Base-by-base conservation (phyloP, 30 jellyfish, hydroid and myxozoan genomes). In the Turritopsis rubra region DNA sequence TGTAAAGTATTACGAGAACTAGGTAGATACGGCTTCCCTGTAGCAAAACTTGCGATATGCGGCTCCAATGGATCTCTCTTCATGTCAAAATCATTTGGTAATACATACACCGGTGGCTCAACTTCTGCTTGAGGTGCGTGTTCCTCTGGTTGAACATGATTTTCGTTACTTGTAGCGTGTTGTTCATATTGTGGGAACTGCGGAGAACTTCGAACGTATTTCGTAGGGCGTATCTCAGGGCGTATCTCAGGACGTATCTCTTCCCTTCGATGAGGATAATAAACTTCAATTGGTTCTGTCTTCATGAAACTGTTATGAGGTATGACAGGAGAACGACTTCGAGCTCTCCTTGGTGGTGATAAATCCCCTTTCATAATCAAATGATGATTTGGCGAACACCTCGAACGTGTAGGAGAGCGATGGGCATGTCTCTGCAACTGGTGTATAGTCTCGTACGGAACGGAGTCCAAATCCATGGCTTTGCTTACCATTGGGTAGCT, bases 1-100 rank as follows among this genome's bases (percentile, higher is more conserved):
- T 68, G 31, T 27, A 27, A 68, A n/a, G 30, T 68, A 68, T 19
- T 27, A 68, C 77, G 77, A 9, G 28, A 41, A 81, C 25, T 22
- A 0, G 81, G 89, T 3, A 22, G 82, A 73, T 72, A 77, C 21
- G 30, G 41, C 26, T 52, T 54, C 13, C 66, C 88, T 16, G 93
- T 83, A 5, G 85, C 91, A 75, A 87, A 92, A 25, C 87, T 85
- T 18, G 83, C 74, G 71, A 92, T 73, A 41, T 87, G 98, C 16
- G 94, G 84, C 71, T 93, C 99, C 53, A 89, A 73, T 25, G 96
- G 83, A 53, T 80, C 99, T 1, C 88, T 83, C 27, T 84, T 85
- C 80, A 89, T 65, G 70, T 93, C 99, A 83, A 84, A 93, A 80
- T 93, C 99, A 75, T 93, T 88, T 25, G 99, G 99, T 85, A 93